These are phyloP conservation scores for Ochotona princeps DNA, from an alignment of 2,113 vertebrate genomes.

Conservation along the genomic window DNA sequence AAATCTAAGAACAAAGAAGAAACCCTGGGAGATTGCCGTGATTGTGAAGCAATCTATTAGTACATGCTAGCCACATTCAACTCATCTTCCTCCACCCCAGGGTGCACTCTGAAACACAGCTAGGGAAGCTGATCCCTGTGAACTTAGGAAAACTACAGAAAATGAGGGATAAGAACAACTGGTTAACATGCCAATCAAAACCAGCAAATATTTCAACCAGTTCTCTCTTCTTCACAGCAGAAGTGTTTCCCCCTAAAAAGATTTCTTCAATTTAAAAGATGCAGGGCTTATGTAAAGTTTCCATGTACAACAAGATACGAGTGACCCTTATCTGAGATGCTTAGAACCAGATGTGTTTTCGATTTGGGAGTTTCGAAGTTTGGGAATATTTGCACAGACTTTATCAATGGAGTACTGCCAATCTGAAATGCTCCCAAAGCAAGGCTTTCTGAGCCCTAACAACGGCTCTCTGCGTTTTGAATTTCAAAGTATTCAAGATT, in stretches of 20 bases:
- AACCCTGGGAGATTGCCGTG: neutral
- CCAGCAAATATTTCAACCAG: neutral
- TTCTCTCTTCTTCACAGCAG: neutral
- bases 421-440: too few species aligned
- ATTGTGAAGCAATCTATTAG: neutral
- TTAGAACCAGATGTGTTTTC: too few species aligned
- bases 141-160: neutral
- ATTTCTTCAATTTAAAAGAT: neutral
- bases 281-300: neutral
- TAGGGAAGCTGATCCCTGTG: neutral
- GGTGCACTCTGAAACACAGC: neutral
- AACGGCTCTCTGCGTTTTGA: too few species aligned
- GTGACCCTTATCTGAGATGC: too few species aligned
- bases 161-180: neutral
- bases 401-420: too few species aligned
- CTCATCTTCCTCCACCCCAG: too few species aligned
- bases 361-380: too few species aligned
- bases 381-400: too few species aligned
- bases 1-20: constrained; percentile 87
- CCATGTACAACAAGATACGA: neutral
- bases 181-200: neutral
- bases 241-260: neutral
- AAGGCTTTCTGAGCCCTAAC: too few species aligned
- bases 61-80: neutral
- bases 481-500: too few species aligned